A percentile compares a stretch with the other conserved stretches of the same genome.
Conservation (phyloP, 2,797 vertebrate species). For the Echiichthys vipera region DNA sequence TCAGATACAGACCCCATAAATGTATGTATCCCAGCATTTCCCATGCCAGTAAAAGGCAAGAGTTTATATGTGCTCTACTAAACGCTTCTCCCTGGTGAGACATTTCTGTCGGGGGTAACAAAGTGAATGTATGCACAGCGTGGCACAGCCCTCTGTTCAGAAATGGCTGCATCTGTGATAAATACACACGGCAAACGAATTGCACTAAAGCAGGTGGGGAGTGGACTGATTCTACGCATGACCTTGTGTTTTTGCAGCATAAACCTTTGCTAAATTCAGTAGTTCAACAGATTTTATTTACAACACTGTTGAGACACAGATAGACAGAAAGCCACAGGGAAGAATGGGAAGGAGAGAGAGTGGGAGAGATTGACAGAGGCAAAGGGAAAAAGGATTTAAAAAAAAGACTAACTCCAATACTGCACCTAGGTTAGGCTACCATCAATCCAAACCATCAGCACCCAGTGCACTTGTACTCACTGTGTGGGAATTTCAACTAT, state of each 20-base stretch:
- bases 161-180: slow-evolving; percentile 72
- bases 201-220: slow-evolving; percentile 69
- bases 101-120: slow-evolving; percentile 77
- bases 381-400: slow-evolving; percentile 34
- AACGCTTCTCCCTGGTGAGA: slow-evolving; percentile 77
- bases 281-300: slow-evolving; percentile 60
- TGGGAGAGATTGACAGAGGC: slow-evolving; percentile 13
- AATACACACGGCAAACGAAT: slow-evolving; percentile 62
- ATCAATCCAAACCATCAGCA: slow-evolving; percentile 55
- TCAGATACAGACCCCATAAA: slow-evolving; percentile 65
- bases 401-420: slow-evolving; percentile 36
- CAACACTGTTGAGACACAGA: slow-evolving; percentile 44
- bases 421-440: slow-evolving; percentile 53
- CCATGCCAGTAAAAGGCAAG: slow-evolving; percentile 72
- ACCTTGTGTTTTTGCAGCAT: slow-evolving; percentile 65
- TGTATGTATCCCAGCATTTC: slow-evolving; percentile 71
- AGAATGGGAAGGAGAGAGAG: not conserved
- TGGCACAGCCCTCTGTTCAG: slow-evolving; percentile 53
- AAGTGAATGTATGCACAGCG: slow-evolving; percentile 72
- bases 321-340: slow-evolving; percentile 15
- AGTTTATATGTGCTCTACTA: slow-evolving; percentile 78
- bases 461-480: slow-evolving; percentile 29
- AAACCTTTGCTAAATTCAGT: slow-evolving; percentile 63
- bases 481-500: slow-evolving; percentile 55
- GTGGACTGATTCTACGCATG: slow-evolving; percentile 37